Evolutionary conservation across 1,140 invertebrate species (phyloP).

Genomic region (Tyrophagus putrescentiae): DNA sequence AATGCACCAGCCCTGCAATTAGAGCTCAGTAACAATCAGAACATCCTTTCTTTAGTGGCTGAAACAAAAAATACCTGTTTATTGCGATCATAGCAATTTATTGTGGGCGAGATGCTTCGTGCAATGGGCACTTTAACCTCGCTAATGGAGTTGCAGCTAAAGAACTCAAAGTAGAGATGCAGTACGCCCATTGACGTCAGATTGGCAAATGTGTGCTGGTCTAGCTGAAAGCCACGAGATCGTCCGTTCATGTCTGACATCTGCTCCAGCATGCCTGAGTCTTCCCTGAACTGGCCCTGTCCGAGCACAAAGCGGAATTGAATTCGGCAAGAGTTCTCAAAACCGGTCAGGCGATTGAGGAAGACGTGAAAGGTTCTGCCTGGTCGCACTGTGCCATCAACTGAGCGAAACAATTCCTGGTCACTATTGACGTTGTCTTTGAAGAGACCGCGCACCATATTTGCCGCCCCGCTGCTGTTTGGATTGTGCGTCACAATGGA

Average conservation of each 20-base stretch:
- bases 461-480: background rate
- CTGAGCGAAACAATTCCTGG: too few relatives aligned
- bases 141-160: conserved; percentile 56
- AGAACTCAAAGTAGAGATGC: conserved; percentile 59
- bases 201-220: conserved; percentile 21
- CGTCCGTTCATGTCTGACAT: conserved; percentile 56
- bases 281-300: conserved; percentile 50
- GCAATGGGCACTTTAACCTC: conserved; percentile 43
- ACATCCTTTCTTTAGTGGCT: background rate
- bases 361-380: conserved; percentile 22
- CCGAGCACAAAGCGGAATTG: conserved; percentile 54
- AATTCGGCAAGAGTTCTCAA: conserved; percentile 62
- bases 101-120: conserved; percentile 30
- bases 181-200: conserved; percentile 38
- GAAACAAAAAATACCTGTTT: conserved; percentile 38
- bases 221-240: conserved; percentile 54
- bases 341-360: conserved; percentile 58
- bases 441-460: too few relatives aligned
- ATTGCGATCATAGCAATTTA: conserved; percentile 65
- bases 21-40: background rate
- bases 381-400: too few relatives aligned
- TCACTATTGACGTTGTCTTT: background rate
- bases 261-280: conserved; percentile 61
- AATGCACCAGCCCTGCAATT: conserved; percentile 52
- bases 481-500: conserved; percentile 44